Conservation (phyloP, 2,797 vertebrate species). For the Pseudochirops corinnae region DNA sequence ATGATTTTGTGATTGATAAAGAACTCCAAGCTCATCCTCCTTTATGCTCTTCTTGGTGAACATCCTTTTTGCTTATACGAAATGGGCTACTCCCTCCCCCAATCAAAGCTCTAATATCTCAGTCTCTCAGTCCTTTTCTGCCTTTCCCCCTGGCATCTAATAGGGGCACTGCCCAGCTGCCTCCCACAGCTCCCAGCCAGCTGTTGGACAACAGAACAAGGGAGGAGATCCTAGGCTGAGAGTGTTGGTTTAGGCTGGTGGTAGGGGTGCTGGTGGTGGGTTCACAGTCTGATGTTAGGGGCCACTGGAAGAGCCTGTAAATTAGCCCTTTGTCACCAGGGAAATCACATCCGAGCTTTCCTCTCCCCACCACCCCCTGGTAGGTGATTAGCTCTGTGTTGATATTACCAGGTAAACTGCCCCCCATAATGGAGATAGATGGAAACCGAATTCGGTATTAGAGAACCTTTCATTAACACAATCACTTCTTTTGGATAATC, state of each 20-base stretch:
- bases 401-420: slow-evolving; percentile 57
- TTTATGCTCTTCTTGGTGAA: neutral
- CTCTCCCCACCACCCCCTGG: neutral
- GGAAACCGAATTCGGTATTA: slow-evolving; percentile 51
- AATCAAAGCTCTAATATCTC: neutral
- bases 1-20: neutral
- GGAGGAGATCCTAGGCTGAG: neutral
- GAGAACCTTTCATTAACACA: slow-evolving; percentile 73
- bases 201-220: accelerated
- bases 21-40: neutral
- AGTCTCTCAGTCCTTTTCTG: neutral
- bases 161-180: neutral
- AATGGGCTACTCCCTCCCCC: neutral
- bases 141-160: neutral
- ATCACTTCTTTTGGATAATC: slow-evolving; percentile 43
- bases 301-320: neutral
- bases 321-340: neutral
- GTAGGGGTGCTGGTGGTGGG: neutral
- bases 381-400: neutral
- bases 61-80: neutral
- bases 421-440: slow-evolving; percentile 68
- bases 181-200: neutral
- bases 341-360: neutral
- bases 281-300: accelerated
- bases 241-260: no score